These are phyloP conservation scores for Andrena bucephala DNA, from an alignment of 2,888 invertebrate species.

Conservation along the genomic window DNA sequence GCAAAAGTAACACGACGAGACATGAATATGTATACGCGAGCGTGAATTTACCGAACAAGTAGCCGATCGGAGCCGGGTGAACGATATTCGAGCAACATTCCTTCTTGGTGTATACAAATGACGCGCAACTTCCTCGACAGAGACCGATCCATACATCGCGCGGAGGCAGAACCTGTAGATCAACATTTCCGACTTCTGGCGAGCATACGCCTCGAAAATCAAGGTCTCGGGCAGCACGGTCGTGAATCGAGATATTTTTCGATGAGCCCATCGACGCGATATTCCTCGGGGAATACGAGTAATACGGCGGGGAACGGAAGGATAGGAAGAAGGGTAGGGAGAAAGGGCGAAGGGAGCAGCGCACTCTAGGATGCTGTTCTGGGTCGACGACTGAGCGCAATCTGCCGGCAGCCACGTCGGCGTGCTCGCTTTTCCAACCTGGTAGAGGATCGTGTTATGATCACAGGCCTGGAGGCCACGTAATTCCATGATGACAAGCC, in stretches of 20 bases:
- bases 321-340: no score
- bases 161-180: not conserved
- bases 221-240: not conserved
- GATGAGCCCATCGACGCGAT: not conserved
- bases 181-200: conserved; percentile 1
- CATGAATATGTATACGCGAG: not conserved
- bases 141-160: not conserved
- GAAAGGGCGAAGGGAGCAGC: no score
- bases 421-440: conserved; percentile 50
- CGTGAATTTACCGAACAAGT: not conserved
- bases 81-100: not conserved
- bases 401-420: conserved; percentile 22
- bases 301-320: not conserved
- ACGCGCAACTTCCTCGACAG: not conserved
- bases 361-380: not conserved
- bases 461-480: conserved; percentile 45
- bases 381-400: conserved; percentile 38
- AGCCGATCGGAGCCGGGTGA: not conserved
- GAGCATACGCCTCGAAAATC: conserved; percentile 3
- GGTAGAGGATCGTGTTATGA: conserved; percentile 55
- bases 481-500: conserved; percentile 65
- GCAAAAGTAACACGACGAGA: no score
- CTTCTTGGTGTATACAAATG: conserved; percentile 12
- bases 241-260: not conserved
- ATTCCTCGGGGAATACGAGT: not conserved